phyloP scores from a whole-genome alignment of 1,140 invertebrate genomes.

The Drosophila hydei region DNA sequence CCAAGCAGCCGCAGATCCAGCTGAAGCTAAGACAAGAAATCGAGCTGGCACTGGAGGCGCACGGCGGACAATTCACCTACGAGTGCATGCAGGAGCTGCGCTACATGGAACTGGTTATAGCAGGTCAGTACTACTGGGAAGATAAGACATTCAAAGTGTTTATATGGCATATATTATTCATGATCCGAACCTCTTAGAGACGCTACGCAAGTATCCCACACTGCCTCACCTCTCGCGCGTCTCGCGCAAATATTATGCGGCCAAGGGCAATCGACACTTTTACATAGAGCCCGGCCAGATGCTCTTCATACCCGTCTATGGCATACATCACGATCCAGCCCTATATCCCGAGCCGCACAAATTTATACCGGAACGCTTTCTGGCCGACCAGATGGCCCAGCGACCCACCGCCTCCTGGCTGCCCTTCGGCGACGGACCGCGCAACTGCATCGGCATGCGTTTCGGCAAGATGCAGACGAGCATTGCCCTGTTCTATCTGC shows the following conservation, averaged over 20 bases:
- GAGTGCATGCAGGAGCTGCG: slow-evolving; percentile 86
- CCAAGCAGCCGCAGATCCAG: slow-evolving; percentile 87
- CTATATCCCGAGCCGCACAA: slow-evolving; percentile 86
- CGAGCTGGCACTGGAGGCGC: slow-evolving; percentile 70
- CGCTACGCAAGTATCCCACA: slow-evolving; percentile 84
- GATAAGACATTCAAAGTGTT: neutral
- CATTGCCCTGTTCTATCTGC: slow-evolving; percentile 81
- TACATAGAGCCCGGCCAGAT: slow-evolving; percentile 73
- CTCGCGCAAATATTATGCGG: slow-evolving; percentile 69
- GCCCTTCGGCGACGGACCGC: slow-evolving; percentile 86
- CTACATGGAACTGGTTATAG: slow-evolving; percentile 87
- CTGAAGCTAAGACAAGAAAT: slow-evolving; percentile 86
- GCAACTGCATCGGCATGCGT: slow-evolving; percentile 85
- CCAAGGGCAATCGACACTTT: slow-evolving; percentile 48
- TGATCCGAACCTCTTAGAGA: slow-evolving; percentile 59
- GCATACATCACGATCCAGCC: slow-evolving; percentile 86
- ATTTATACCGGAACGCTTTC: slow-evolving; percentile 87
- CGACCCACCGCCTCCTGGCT: slow-evolving; percentile 85
- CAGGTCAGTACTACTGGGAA: slow-evolving; percentile 32
- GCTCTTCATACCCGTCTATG: slow-evolving; percentile 86
- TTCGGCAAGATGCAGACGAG: slow-evolving; percentile 84
- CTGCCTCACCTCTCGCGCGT: slow-evolving; percentile 68
- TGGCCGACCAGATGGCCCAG: slow-evolving; percentile 81
- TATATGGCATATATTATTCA: slow-evolving; percentile 8
- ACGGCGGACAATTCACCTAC: slow-evolving; percentile 77